Base-by-base conservation (phyloP, 1,140 invertebrate species). In the Ceratina australensis region DNA sequence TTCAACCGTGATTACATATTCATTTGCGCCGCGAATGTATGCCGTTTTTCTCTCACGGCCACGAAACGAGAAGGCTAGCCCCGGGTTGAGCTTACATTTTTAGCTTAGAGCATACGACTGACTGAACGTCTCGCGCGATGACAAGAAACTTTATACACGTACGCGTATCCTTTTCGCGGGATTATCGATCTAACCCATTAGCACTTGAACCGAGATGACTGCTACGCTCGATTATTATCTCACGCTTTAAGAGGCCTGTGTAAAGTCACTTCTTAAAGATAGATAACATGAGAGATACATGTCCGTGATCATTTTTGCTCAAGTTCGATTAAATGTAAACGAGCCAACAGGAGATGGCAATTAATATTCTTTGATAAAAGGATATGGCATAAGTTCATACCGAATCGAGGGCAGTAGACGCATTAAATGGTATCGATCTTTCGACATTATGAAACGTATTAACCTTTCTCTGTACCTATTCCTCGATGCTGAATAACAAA, bases 1-100 rank as follows among this genome's bases (percentile, higher is more conserved):
- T 79, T 79, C 54, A 18, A 10, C 33, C 33, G 7, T 13, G 78
- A 74, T 83, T 82, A 69, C 47, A 64, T 68, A 56, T 81, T 82
- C 60, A 13, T 26, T 63, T 57, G 71, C 52, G 61, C 56, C 49
- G 20, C 67, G 20, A 28, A 22, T 42, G 7, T 15, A 4, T 12
- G n/a, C 2, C 18, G 26, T 61, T 74, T 42, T 67, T 54, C 61
- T 82, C 72, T 82, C 82, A 76, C 52, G 82, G 80, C 47, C 80
- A 75, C 76, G 66, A 82, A 82, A 82, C 56, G 60, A 65, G 59
- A 67, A 79, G 47, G 50, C 22, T 50, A 24, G 8, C 33, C 33
- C 56, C n/a, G n/a, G 42, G 22, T 0, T 10, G 69, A 75, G 75
- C 54, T 66, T 77, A 50, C 54, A 54, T 28, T 15, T 15, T 54